These are phyloP conservation scores for Nannoperca australis DNA, from an alignment of 2,797 vertebrate genomes.

Conservation along the genomic window DNA sequence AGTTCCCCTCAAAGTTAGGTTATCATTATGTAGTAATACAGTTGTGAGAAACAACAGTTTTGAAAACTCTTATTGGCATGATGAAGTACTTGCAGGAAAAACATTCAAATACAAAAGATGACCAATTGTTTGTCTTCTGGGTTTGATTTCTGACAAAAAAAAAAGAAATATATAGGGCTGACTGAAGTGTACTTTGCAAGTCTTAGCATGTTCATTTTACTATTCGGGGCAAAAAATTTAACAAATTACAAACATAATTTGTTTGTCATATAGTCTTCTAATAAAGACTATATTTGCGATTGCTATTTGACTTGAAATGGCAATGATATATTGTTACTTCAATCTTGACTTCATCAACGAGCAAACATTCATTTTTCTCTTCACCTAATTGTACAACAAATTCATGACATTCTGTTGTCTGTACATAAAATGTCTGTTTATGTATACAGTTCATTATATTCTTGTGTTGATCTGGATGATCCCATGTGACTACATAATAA, in stretches of 20 bases:
- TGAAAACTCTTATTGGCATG: background rate
- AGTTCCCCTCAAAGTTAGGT: background rate
- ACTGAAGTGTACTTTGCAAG: background rate
- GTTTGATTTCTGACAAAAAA: background rate
- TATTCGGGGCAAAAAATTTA: background rate
- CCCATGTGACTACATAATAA: background rate
- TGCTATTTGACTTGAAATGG: background rate
- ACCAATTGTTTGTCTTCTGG: background rate
- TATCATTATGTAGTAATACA: background rate
- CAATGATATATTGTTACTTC: background rate
- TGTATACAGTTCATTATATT: background rate
- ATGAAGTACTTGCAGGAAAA: background rate
- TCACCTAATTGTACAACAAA: background rate
- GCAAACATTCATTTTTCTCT: background rate
- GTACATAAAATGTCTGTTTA: slow-evolving; percentile 19
- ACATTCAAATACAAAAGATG: background rate
- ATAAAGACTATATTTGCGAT: background rate
- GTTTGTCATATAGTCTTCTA: no score
- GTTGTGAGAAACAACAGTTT: background rate
- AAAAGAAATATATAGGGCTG: background rate
- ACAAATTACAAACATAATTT: no score
- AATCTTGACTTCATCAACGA: background rate
- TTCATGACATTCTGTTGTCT: background rate
- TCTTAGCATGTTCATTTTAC: background rate
- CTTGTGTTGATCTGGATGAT: background rate